These are phyloP conservation scores for Serrognathus titanus DNA, from an alignment of 2,888 invertebrate genomes.

Conservation along the genomic window DNA sequence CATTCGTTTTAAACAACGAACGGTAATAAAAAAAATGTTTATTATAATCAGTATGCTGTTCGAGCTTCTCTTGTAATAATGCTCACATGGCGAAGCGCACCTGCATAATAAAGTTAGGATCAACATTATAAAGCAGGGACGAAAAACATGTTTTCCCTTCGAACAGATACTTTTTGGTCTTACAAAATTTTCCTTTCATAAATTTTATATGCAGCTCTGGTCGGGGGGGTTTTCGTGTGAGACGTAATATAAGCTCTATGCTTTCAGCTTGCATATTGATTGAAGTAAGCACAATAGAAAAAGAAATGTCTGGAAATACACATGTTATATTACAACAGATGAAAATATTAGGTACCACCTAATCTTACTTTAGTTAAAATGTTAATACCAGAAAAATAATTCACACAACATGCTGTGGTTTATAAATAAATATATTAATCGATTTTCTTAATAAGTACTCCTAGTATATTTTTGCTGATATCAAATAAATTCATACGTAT, in stretches of 20 bases:
- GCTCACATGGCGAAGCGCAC: conserved; percentile 20
- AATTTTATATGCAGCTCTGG: conserved; percentile 38
- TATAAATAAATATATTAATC: too few relatives aligned
- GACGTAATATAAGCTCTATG: conserved; percentile 33
- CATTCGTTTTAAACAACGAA: too few relatives aligned
- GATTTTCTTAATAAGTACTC: too few relatives aligned
- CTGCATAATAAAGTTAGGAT: conserved; percentile 25
- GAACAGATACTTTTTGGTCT: conserved; percentile 27
- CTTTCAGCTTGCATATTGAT: conserved; percentile 29
- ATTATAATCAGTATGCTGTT: not conserved
- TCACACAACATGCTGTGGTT: too few relatives aligned
- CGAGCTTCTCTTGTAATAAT: conserved; percentile 8
- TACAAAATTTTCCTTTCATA: conserved; percentile 37
- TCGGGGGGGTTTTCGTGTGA: conserved; percentile 26
- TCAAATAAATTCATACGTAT: too few relatives aligned
- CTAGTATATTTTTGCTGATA: too few relatives aligned
- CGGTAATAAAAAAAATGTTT: not conserved
- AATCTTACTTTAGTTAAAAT: too few relatives aligned
- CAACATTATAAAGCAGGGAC: conserved; percentile 17
- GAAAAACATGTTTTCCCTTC: conserved; percentile 28
- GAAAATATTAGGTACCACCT: too few relatives aligned
- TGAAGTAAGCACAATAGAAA: conserved; percentile 4
- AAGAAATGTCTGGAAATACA: not conserved
- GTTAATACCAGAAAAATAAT: too few relatives aligned
- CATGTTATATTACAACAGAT: too few relatives aligned